phyloP scores from a whole-genome alignment of 2,113 vertebrate genomes.

The Numenius arquata region DNA sequence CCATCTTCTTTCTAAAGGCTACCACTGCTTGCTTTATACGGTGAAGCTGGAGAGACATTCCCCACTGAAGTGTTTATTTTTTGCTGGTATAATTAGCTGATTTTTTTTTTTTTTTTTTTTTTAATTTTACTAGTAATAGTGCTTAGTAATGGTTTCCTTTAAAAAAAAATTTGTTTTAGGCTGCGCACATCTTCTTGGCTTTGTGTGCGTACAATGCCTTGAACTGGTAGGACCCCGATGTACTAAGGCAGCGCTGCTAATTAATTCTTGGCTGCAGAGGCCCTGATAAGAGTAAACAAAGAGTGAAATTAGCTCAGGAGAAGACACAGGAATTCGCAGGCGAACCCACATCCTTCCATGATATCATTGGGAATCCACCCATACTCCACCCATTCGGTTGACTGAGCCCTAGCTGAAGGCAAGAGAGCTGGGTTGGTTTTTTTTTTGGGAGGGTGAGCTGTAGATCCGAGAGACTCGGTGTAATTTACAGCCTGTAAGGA shows the following conservation, averaged over 20 bases:
- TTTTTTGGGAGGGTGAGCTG: background rate
- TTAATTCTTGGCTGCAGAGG: conserved; percentile 50
- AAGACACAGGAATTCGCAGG: conserved; percentile 36
- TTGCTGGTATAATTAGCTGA: background rate
- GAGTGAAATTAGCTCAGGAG: conserved; percentile 51
- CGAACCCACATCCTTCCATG: conserved; percentile 55
- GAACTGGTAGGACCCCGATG: conserved; percentile 17
- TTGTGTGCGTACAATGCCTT: background rate
- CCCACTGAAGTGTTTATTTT: background rate
- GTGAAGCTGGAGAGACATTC: background rate
- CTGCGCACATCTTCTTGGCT: conserved; percentile 14
- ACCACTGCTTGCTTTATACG: background rate
- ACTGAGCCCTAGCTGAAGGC: conserved; percentile 1
- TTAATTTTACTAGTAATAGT: background rate
- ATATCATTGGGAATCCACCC: conserved; percentile 38
- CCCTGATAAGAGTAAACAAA: conserved; percentile 64
- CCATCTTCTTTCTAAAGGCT: background rate
- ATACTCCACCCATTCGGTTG: background rate
- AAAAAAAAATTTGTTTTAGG: background rate
- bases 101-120: background rate
- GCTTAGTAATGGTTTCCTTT: conserved; percentile 21
- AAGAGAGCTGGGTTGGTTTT: background rate
- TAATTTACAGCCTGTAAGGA: background rate
- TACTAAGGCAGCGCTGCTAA: conserved; percentile 6
- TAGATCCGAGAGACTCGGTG: background rate